Evolutionary conservation across 2,113 vertebrate species (phyloP).

Genomic region (Microtus pennsylvanicus): DNA sequence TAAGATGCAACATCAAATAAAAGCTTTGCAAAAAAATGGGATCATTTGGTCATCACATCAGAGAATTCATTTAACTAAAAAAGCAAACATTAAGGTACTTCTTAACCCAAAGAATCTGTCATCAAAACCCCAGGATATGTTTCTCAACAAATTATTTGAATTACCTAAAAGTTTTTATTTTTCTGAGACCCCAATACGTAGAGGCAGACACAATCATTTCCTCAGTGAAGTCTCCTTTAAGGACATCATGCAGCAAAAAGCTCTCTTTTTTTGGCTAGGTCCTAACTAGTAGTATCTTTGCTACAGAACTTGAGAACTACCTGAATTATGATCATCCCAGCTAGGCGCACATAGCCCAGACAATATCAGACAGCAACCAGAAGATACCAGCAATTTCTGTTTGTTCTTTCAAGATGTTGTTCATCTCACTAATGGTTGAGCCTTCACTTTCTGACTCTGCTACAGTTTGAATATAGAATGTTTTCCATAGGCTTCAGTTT

Average conservation of each 20-base stretch:
- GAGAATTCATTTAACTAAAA: background rate
- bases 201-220: background rate
- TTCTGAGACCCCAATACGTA: background rate
- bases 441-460: background rate
- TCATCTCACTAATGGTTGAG: background rate
- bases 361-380: background rate
- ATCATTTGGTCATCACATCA: background rate
- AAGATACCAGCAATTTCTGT: background rate
- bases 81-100: background rate
- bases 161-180: background rate
- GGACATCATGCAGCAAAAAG: background rate
- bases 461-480: background rate
- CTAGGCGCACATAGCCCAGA: background rate
- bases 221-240: background rate
- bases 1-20: background rate
- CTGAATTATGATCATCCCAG: background rate
- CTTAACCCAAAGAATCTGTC: background rate
- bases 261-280: background rate
- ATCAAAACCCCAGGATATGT: background rate
- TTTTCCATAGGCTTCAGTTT: background rate
- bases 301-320: background rate
- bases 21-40: background rate
- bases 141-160: background rate
- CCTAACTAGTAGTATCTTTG: background rate
- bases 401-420: background rate